phyloP scores from a whole-genome alignment of 2,113 vertebrate species.

The Pterocles burchelli region DNA sequence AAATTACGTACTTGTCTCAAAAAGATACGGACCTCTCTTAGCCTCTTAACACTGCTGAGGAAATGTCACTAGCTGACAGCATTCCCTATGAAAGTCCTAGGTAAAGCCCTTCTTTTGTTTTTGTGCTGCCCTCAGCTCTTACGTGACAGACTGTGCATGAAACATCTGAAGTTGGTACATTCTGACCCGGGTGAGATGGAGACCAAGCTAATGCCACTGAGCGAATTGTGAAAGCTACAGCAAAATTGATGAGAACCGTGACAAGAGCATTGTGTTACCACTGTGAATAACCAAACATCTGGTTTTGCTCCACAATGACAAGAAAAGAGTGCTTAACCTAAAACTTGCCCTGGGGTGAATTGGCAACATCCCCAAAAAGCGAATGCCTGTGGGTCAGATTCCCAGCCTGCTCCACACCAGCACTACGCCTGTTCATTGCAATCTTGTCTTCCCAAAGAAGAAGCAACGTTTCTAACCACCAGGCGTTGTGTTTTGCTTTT shows the following conservation, averaged over 20 bases:
- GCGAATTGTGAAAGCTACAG: background rate
- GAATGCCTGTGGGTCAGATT: background rate
- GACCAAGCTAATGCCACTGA: background rate
- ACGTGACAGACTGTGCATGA: background rate
- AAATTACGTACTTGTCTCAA: slow-evolving; percentile 2
- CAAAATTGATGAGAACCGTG: background rate
- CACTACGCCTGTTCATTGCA: background rate
- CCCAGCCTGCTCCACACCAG: background rate
- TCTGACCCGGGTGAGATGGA: background rate
- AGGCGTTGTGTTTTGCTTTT: background rate
- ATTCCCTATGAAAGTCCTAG: slow-evolving; percentile 38
- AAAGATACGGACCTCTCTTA: background rate
- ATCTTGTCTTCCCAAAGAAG: background rate
- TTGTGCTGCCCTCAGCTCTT: background rate
- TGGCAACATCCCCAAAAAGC: background rate
- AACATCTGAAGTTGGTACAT: background rate
- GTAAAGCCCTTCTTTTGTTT: slow-evolving; percentile 17
- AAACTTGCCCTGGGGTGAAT: background rate
- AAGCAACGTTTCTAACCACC: background rate
- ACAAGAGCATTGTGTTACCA: background rate
- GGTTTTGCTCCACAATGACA: background rate
- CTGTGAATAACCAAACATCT: background rate
- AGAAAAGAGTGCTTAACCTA: background rate
- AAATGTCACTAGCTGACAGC: background rate
- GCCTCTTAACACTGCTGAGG: background rate